Evolutionary conservation across 2,888 invertebrate species (phyloP), one percentile per base, ranked within the genome.

Genomic region (Cyrtodaria siliqua): DNA sequence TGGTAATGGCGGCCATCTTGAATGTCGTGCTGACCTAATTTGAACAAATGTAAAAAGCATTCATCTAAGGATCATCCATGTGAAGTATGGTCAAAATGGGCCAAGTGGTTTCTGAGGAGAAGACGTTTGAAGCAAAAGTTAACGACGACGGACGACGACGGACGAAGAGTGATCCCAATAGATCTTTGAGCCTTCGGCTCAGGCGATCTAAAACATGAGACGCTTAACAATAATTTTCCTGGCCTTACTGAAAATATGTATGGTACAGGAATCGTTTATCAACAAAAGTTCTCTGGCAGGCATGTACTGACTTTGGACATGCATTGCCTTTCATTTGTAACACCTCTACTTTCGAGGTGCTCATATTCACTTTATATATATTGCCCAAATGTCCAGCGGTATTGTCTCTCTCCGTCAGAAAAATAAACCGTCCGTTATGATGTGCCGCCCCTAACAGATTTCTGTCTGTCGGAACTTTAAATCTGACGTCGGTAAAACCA

Each of bases 241-340:
- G 9, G 26, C 20, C 26, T 60, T 53, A 85, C 56, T 83, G 83
- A 63, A 79, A 85, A 40, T 85, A 85, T 20, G 85, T 85, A 68
- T 85, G 85, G 50, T 85, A 85, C 27, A 85, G 47, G 44, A 74
- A 85, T 42, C 78, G 66, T 40, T 83, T 85, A 52, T 83, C 82
- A 9, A 85, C 69, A 49, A 73, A 78, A 6, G 73, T 61, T 18
- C 83, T 69, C 8, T 69, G 62, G 63, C 81, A 85, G 0, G 79
- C 79, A 55, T 79, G 79, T 18, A 85, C 68, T 12, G 78, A 76
- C 50, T 79, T 83, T 14, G 83, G 85, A 18, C 70, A 67, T 0
- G 53, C 61, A 29, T 55, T 77, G 2, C 67, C 75, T 56, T 72
- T 66, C 20, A 74, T 63, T 14, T 47, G 60, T 9, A 83, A 55